A percentile compares a stretch with the other conserved stretches of the same genome.
These are phyloP conservation scores for Ceratina japonica DNA, from an alignment of 1,140 invertebrate species.

Conservation along the genomic window DNA sequence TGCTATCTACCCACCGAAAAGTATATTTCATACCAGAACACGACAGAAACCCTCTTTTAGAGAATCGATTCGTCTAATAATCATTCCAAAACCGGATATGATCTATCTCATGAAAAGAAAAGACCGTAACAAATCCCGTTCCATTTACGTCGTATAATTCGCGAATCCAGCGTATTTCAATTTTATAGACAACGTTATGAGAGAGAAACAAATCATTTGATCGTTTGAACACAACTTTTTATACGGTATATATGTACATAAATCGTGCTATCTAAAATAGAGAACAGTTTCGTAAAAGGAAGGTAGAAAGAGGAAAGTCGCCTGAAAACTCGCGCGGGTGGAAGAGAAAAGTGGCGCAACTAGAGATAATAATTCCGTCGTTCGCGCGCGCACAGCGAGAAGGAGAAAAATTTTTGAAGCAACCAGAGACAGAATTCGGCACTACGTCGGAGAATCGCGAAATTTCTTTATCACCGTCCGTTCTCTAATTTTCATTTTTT, in stretches of 20 bases:
- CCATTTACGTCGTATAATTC: not conserved
- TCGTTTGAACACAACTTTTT: not conserved
- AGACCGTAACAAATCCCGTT: not conserved
- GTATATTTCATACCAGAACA: constrained; percentile 43
- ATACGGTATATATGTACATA: not conserved
- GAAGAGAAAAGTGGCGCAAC: constrained; percentile 8
- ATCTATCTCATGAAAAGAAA: not conserved
- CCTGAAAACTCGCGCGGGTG: constrained; percentile 10
- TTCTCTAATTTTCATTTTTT: constrained; percentile 25
- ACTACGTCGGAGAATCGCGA: constrained; percentile 7
- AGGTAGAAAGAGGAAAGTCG: constrained; percentile 27
- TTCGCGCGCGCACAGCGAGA: not conserved
- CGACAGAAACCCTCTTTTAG: constrained; percentile 23
- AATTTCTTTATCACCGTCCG: constrained; percentile 38
- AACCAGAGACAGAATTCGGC: constrained; percentile 26
- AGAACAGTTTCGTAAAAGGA: constrained; percentile 13
- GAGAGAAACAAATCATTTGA: not conserved
- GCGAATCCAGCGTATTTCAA: not conserved
- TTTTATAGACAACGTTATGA: not conserved
- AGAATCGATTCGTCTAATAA: constrained; percentile 18
- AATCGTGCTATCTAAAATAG: not conserved
- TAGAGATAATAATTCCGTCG: constrained; percentile 1
- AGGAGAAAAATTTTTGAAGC: not conserved
- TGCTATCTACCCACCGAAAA: constrained; percentile 60
- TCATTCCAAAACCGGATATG: constrained; percentile 8